These are phyloP conservation scores for Melanchra persicariae DNA, from an alignment of 2,888 invertebrate species.

Conservation along the genomic window DNA sequence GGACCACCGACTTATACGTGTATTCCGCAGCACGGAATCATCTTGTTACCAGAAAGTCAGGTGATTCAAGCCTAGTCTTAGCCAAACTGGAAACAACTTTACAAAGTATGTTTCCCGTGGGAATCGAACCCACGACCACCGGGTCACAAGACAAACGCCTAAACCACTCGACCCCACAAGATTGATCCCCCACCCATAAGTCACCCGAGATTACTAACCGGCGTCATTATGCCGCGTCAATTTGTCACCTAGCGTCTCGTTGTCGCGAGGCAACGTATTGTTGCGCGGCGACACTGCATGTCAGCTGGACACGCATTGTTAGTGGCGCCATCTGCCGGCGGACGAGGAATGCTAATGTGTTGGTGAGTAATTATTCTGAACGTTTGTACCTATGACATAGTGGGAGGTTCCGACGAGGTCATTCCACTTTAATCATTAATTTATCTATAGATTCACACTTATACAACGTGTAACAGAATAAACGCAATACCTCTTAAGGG, in stretches of 20 bases:
- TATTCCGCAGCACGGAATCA: too few species aligned
- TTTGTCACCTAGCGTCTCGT: constrained; percentile 42
- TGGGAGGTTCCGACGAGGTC: neutral
- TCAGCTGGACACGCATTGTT: constrained; percentile 53
- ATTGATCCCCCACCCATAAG: constrained; percentile 18
- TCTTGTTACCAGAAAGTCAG: too few species aligned
- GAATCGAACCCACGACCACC: too few species aligned
- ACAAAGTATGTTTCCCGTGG: too few species aligned
- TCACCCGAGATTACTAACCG: constrained; percentile 26
- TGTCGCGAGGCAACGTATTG: constrained; percentile 40
- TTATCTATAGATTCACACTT: neutral
- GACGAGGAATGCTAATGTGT: constrained; percentile 42
- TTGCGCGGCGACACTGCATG: constrained; percentile 28
- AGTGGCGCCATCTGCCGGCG: constrained; percentile 42
- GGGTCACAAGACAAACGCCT: too few species aligned
- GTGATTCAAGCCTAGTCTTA: too few species aligned
- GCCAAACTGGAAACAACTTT: too few species aligned
- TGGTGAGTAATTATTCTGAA: constrained; percentile 28
- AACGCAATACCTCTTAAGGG: too few species aligned
- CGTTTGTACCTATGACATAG: neutral
- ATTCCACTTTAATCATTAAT: neutral
- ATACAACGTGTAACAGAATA: too few species aligned
- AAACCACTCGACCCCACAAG: too few species aligned
- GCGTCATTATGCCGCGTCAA: constrained; percentile 52
- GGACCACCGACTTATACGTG: too few species aligned